Evolutionary conservation across 2,113 vertebrate genomes (phyloP).

Genomic region (Nyctibius bracteatus): DNA sequence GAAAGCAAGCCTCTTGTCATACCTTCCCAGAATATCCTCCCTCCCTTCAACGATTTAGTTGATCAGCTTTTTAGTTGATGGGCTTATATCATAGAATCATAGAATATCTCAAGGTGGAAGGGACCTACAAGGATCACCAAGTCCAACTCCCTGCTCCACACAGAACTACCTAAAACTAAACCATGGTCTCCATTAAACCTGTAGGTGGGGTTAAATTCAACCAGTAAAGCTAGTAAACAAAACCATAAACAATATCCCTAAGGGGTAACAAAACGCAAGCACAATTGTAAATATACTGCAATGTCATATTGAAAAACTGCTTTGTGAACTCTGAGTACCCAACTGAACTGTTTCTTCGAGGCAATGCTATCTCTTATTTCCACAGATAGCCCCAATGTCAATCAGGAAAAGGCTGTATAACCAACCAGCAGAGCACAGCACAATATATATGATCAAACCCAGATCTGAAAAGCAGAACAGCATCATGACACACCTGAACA

Average conservation of each 20-base stretch:
- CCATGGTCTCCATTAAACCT: background rate
- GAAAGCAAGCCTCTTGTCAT: background rate
- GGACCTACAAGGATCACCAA: background rate
- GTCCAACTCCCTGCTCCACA: background rate
- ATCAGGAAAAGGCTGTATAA: background rate
- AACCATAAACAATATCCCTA: background rate
- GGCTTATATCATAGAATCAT: background rate
- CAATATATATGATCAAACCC: background rate
- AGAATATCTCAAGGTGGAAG: background rate
- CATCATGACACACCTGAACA: background rate
- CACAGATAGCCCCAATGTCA: background rate
- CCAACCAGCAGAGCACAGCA: background rate
- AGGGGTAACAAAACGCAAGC: background rate
- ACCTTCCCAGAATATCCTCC: background rate
- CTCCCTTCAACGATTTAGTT: background rate
- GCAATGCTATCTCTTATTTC: background rate
- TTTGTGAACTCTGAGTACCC: background rate
- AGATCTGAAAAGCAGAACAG: background rate
- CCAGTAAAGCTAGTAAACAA: background rate
- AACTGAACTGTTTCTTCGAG: background rate
- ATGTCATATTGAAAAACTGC: background rate
- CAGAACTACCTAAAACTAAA: background rate
- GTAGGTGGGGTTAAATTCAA: background rate
- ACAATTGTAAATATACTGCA: background rate
- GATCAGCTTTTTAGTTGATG: background rate